These are phyloP conservation scores for Synergus gifuensis DNA, from an alignment of 2,888 invertebrate genomes.

Conservation along the genomic window DNA sequence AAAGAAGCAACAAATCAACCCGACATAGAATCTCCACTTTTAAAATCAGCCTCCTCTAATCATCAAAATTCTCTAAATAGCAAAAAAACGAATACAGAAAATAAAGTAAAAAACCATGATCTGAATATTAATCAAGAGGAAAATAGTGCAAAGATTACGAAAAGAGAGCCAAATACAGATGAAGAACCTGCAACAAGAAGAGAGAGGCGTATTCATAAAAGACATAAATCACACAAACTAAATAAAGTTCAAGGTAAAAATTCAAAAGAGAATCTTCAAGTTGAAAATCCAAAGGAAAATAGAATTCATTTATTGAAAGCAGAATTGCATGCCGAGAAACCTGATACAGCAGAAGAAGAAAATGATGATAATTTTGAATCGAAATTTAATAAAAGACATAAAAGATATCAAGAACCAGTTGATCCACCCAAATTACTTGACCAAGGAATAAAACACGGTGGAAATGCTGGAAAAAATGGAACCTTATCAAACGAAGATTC, in stretches of 20 bases:
- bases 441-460: slow-evolving; percentile 88
- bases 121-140: not conserved
- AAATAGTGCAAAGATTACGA: not conserved
- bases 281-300: slow-evolving; percentile 46
- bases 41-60: too few species aligned
- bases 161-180: slow-evolving; percentile 44
- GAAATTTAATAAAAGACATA: slow-evolving; percentile 42
- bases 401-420: slow-evolving; percentile 57
- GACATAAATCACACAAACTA: slow-evolving; percentile 38
- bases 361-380: slow-evolving; percentile 52
- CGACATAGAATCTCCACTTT: not conserved
- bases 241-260: not conserved
- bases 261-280: slow-evolving; percentile 43
- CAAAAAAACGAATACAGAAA: not conserved
- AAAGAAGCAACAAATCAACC: slow-evolving; percentile 52
- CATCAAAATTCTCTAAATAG: not conserved
- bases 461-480: slow-evolving; percentile 82
- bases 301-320: slow-evolving; percentile 53
- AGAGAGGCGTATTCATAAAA: slow-evolving; percentile 41
- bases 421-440: slow-evolving; percentile 80
- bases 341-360: slow-evolving; percentile 55
- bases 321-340: slow-evolving; percentile 52
- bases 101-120: not conserved
- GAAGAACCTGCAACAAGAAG: slow-evolving; percentile 43
- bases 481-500: slow-evolving; percentile 81